Percentiles rank a stretch among this genome's conserved stretches.
Evolutionary conservation across 2,888 invertebrate species (phyloP).

Genomic region (Cryptops parisi): DNA sequence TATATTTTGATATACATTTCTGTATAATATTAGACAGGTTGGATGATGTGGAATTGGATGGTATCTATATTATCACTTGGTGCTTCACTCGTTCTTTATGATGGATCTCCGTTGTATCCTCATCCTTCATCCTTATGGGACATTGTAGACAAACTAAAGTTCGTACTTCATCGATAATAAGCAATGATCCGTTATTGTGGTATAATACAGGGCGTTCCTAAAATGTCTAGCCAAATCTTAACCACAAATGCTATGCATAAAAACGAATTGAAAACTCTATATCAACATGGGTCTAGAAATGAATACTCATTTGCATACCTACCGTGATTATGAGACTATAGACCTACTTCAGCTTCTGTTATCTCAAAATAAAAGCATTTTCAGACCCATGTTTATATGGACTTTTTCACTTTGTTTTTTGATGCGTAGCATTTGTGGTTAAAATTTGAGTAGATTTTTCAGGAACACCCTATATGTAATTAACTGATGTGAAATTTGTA

Average conservation of each 20-base stretch:
- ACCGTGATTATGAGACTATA: neutral
- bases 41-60: constrained; percentile 49
- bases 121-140: constrained; percentile 36
- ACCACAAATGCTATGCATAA: too few species aligned
- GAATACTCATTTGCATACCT: too few species aligned
- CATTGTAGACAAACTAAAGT: constrained; percentile 34
- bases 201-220: too few species aligned
- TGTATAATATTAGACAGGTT: constrained; percentile 34
- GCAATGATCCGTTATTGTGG: constrained; percentile 4
- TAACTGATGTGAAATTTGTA: neutral
- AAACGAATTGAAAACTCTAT: too few species aligned
- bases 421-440: too few species aligned
- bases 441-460: too few species aligned
- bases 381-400: too few species aligned
- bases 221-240: too few species aligned
- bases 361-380: too few species aligned
- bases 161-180: too few species aligned
- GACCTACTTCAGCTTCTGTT: neutral
- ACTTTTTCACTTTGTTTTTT: too few species aligned
- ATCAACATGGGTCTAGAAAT: too few species aligned
- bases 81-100: constrained; percentile 39
- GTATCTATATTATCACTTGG: constrained; percentile 35
- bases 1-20: neutral
- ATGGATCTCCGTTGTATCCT: constrained; percentile 40
- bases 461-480: neutral